Evolutionary conservation across 2,113 vertebrate genomes (phyloP).

Genomic region (Pimephales promelas): DNA sequence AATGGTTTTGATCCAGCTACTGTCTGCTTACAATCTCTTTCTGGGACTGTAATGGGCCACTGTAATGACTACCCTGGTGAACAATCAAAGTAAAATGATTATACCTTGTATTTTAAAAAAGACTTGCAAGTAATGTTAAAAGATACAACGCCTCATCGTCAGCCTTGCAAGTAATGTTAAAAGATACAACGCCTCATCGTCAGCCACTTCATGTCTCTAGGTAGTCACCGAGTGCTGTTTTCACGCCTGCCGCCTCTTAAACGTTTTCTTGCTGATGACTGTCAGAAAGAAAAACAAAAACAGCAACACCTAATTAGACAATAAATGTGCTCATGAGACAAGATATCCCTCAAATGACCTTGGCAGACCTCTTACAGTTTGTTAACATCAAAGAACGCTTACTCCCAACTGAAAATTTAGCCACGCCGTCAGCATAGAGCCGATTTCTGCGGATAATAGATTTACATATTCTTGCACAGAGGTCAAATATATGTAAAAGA

Average conservation of each 20-base stretch:
- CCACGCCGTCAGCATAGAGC: slow-evolving; percentile 27
- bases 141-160: slow-evolving; percentile 48
- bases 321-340: slow-evolving; percentile 47
- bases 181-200: slow-evolving; percentile 46
- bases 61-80: slow-evolving; percentile 45
- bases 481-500: slow-evolving; percentile 26
- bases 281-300: slow-evolving; percentile 46
- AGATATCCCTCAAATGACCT: slow-evolving; percentile 15
- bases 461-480: slow-evolving; percentile 30
- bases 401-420: slow-evolving; percentile 34
- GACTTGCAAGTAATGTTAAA: slow-evolving; percentile 35
- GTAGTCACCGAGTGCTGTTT: slow-evolving; percentile 19
- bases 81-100: slow-evolving; percentile 50
- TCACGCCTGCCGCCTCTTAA: slow-evolving; percentile 37
- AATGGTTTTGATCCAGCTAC: slow-evolving; percentile 24
- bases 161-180: slow-evolving; percentile 39
- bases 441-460: slow-evolving; percentile 11
- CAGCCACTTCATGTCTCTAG: slow-evolving; percentile 42
- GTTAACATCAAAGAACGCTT: slow-evolving; percentile 33
- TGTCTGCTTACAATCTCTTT: slow-evolving; percentile 5
- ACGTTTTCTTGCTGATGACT: slow-evolving; percentile 52
- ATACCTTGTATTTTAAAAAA: slow-evolving; percentile 44
- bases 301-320: slow-evolving; percentile 49
- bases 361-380: slow-evolving; percentile 44
- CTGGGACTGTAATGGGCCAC: slow-evolving; percentile 13